A percentile compares a stretch with the other conserved stretches of the same genome.
phyloP scores from a whole-genome alignment of 1,140 invertebrate species.

The Anastrepha ludens region DNA sequence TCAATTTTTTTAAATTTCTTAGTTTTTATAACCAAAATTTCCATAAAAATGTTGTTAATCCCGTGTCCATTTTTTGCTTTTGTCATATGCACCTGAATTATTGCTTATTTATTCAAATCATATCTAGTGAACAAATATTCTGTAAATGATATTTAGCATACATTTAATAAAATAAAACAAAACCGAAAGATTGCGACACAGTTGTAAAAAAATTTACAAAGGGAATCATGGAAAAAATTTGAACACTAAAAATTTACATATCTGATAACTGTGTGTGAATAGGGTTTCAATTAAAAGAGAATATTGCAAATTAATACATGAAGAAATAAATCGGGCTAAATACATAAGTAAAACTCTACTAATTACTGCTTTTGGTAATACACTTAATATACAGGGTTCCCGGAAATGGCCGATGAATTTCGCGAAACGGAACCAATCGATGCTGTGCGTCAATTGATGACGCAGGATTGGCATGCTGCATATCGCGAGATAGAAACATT shows the following conservation, averaged over 20 bases:
- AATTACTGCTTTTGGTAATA: too few species aligned
- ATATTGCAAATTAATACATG: too few species aligned
- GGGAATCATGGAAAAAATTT: not conserved
- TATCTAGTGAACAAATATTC: not conserved
- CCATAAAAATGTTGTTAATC: conserved; percentile 64
- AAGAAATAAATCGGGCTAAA: too few species aligned
- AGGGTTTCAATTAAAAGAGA: not conserved
- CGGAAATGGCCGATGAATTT: too few species aligned
- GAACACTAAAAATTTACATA: not conserved
- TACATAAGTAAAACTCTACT: too few species aligned
- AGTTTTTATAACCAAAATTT: conserved; percentile 60
- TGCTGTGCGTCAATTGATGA: too few species aligned
- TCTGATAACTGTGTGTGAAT: not conserved
- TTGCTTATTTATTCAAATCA: conserved; percentile 27
- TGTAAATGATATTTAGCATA: conserved; percentile 36
- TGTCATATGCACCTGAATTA: conserved; percentile 24
- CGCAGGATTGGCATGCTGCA: too few species aligned
- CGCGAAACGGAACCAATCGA: too few species aligned
- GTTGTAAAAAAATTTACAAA: not conserved
- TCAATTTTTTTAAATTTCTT: not conserved
- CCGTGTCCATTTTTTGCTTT: conserved; percentile 7
- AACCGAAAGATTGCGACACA: conserved; percentile 55
- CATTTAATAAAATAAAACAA: conserved; percentile 43
- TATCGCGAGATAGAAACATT: too few species aligned
- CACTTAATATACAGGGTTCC: too few species aligned